Base-by-base conservation (phyloP, 2,888 invertebrate genomes). In the Eupithecia pulchellata region DNA sequence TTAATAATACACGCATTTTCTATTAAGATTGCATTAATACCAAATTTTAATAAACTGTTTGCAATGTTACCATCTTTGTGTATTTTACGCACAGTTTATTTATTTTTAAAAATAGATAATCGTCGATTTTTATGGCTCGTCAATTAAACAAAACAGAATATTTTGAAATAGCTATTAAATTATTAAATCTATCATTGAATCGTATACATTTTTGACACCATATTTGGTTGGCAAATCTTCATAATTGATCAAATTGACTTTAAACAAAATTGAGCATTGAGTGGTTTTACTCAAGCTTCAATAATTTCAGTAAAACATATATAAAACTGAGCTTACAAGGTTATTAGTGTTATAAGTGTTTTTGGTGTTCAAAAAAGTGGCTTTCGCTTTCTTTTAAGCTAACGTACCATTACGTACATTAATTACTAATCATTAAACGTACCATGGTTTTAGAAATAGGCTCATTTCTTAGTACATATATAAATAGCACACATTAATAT, bases 111-210 rank as follows among this genome's bases (percentile, higher is more conserved):
- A 71, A 76, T n/a, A n/a, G n/a, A n/a, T 75, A 76, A 76, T 66
- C 65, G 76, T 64, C 55, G 71, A 74, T 25, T 75, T 77, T 76
- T 76, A 78, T 73, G 72, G 70, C 76, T 75, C 68, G 76, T 76
- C 78, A 73, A 74, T 78, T 75, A 72, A 69, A 64, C 60, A 70
- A 73, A 75, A 75, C 57, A 71, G 71, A 73, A 77, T 75, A 77
- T 76, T 72, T 71, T 29, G 60, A 64, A 63, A 68, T 69, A 72
- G 34, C 64, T 62, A 73, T 75, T 74, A 77, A 71, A 75, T 72
- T 52, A 71, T 74, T 73, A 73, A 42, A 57, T 13, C 39, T 57
- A 65, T 32, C 64, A 69, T 75, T 72, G 69, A 66, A 69, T 69
- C 71, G 66, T 75, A 17, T 20, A 17, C 20, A 75, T 69, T 72